A percentile compares a stretch with the other conserved stretches of the same genome.
phyloP scores from a whole-genome alignment of 2,113 vertebrate genomes.

The Myanophis thanlyinensis region DNA sequence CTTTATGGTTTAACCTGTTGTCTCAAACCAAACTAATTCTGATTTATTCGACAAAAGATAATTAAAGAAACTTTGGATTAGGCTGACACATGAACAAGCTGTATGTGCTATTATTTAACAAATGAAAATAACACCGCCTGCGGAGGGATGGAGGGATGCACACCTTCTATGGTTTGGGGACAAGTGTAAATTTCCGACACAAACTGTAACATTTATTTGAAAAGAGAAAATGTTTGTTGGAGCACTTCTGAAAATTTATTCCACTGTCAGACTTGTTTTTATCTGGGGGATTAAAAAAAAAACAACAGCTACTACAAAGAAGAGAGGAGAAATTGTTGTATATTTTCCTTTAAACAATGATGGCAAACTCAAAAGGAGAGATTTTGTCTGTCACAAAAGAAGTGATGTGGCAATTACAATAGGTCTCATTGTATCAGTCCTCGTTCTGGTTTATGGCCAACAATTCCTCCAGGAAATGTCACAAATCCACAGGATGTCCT shows the following conservation, averaged over 20 bases:
- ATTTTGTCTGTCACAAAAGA: constrained; percentile 24
- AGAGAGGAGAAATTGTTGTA: neutral
- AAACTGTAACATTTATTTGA: constrained; percentile 20
- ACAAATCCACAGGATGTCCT: constrained; percentile 50
- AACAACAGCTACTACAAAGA: neutral
- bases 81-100: neutral
- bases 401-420: constrained; percentile 37
- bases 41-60: neutral
- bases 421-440: constrained; percentile 28
- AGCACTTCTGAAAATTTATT: neutral
- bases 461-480: constrained; percentile 52
- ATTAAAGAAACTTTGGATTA: neutral
- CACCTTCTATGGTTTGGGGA: neutral
- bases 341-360: constrained; percentile 21
- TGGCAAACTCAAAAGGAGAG: constrained; percentile 13
- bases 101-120: neutral
- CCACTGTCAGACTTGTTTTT: neutral
- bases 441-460: constrained; percentile 40
- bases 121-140: neutral
- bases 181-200: constrained; percentile 11
- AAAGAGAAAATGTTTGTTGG: constrained; percentile 17
- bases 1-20: neutral
- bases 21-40: neutral
- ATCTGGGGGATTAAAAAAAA: constrained; percentile 19
- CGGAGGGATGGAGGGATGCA: neutral